Conservation (phyloP, 2,113 vertebrate genomes). For the Centropus unirufus region DNA sequence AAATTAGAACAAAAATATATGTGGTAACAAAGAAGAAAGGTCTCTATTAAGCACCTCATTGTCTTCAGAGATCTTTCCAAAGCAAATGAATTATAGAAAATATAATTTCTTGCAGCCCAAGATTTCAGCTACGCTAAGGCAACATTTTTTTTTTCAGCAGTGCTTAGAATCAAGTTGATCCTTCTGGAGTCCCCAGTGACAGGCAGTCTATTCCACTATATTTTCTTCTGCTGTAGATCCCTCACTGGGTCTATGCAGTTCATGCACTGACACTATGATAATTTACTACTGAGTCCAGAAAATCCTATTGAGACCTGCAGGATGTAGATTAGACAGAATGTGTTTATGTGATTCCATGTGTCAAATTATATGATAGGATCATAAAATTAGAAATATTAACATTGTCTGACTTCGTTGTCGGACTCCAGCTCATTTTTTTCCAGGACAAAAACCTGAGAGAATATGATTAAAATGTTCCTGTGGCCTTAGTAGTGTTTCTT, state of each 20-base stretch:
- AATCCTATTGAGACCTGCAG: not conserved
- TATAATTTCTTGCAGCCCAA: not conserved
- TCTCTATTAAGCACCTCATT: not conserved
- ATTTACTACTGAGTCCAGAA: not conserved
- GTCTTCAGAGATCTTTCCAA: not conserved
- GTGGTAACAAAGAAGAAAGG: not conserved
- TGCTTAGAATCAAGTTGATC: not conserved
- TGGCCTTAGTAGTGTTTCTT: fast-evolving
- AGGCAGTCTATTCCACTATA: not conserved
- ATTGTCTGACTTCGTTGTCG: not conserved
- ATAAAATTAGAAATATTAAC: not conserved
- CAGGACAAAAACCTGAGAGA: not conserved
- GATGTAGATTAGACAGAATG: not conserved
- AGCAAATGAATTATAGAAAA: not conserved
- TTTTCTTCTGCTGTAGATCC: not conserved
- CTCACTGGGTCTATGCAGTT: not conserved
- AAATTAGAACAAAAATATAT: not conserved
- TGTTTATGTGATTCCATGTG: not conserved
- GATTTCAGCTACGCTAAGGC: not conserved
- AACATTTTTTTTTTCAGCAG: not conserved
- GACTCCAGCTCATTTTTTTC: not conserved
- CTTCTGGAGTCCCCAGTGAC: not conserved
- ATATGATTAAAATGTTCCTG: not conserved
- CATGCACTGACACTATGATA: not conserved
- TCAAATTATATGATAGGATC: not conserved